Conservation (phyloP, 2,888 invertebrate genomes). For the Oscheius sp. region DNA sequence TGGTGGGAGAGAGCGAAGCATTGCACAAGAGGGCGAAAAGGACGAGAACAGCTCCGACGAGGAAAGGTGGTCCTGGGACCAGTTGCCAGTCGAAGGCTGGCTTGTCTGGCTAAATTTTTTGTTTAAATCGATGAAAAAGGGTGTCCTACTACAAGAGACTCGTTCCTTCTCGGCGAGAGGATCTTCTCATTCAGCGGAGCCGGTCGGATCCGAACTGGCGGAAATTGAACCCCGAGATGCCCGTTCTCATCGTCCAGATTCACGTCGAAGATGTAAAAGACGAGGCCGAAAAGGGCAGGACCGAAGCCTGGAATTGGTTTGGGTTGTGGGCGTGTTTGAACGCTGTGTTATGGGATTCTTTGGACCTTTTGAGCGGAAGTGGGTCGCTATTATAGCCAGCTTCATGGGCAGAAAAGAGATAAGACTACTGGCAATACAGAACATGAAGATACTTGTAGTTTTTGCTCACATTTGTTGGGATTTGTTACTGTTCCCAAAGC, state of each 20-base stretch:
- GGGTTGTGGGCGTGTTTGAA: neutral
- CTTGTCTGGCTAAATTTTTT: slow-evolving; percentile 46
- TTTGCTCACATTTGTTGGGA: too few relatives aligned
- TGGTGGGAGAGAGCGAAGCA: slow-evolving; percentile 60
- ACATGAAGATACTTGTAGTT: too few relatives aligned
- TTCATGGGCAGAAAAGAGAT: too few relatives aligned
- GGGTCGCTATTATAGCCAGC: too few relatives aligned
- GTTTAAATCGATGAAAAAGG: neutral
- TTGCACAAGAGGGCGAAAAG: slow-evolving; percentile 90
- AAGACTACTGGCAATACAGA: too few relatives aligned
- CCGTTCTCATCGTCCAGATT: slow-evolving; percentile 82
- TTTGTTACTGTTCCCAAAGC: too few relatives aligned
- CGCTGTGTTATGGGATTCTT: too few relatives aligned
- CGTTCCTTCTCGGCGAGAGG: slow-evolving; percentile 58
- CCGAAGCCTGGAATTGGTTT: slow-evolving; percentile 79
- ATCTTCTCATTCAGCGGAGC: slow-evolving; percentile 49
- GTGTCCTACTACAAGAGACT: slow-evolving; percentile 45
- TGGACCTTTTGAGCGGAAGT: too few relatives aligned
- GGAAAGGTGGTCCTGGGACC: slow-evolving; percentile 89
- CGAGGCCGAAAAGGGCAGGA: slow-evolving; percentile 96
- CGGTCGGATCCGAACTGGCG: slow-evolving; percentile 39
- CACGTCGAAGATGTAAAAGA: slow-evolving; percentile 98
- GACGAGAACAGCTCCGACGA: slow-evolving; percentile 95
- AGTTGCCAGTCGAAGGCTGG: slow-evolving; percentile 64
- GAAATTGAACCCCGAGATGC: slow-evolving; percentile 58